A percentile compares a stretch with the other conserved stretches of the same genome.
These are phyloP conservation scores for Graptemys geographica DNA, from an alignment of 2,797 vertebrate species.

Conservation along the genomic window DNA sequence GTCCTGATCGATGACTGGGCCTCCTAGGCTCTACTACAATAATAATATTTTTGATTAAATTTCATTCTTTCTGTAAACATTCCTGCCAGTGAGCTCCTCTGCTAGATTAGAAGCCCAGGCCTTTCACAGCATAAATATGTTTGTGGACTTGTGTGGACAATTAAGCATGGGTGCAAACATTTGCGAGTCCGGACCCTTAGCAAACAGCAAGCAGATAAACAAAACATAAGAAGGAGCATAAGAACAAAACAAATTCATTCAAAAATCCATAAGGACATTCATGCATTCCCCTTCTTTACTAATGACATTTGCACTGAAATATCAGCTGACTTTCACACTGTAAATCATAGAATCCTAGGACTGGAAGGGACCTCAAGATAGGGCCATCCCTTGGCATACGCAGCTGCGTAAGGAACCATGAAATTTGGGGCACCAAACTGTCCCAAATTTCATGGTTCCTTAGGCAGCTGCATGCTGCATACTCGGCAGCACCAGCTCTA, in stretches of 20 bases:
- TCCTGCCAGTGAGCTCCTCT: not conserved
- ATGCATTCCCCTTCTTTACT: not conserved
- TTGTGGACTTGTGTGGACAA: not conserved
- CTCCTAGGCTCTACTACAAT: not conserved
- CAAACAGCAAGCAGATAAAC: not conserved
- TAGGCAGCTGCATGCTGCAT: too few species aligned
- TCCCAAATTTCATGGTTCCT: too few species aligned
- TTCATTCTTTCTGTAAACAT: not conserved
- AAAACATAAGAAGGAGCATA: not conserved
- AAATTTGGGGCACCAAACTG: too few species aligned
- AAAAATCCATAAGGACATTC: not conserved
- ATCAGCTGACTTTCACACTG: not conserved
- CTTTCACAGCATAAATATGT: not conserved
- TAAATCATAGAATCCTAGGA: not conserved
- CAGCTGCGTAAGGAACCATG: too few species aligned
- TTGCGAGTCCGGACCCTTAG: not conserved
- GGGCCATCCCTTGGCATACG: too few species aligned
- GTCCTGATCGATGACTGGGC: not conserved
- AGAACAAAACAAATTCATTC: not conserved
- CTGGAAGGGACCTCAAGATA: too few species aligned
- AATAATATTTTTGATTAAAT: not conserved
- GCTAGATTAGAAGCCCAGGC: not conserved
- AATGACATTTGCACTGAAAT: not conserved
- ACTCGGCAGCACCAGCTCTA: too few species aligned
- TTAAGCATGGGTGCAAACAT: not conserved